Conservation (phyloP, 1,140 invertebrate species). For the Scaptomyza pallida region DNA sequence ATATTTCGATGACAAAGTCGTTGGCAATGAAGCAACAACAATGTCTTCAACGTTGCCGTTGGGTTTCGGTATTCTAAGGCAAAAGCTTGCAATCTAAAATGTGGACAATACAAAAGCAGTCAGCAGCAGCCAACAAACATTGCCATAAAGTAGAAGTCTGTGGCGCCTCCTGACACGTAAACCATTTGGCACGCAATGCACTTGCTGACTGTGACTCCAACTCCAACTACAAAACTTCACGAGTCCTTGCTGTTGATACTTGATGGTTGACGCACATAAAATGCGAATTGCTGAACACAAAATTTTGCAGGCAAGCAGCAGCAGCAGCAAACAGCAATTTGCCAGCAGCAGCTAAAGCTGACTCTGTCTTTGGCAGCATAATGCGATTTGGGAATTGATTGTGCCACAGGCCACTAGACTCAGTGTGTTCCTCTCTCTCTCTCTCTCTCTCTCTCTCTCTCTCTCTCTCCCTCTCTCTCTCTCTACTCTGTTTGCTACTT, state of each 20-base stretch:
- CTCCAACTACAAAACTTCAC: not conserved
- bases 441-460: no score
- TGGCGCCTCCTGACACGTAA: conserved; percentile 70
- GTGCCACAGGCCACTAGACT: conserved; percentile 63
- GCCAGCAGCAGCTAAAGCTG: conserved; percentile 33
- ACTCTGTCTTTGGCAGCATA: conserved; percentile 50
- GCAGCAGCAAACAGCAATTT: conserved; percentile 46
- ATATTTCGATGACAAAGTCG: conserved; percentile 44
- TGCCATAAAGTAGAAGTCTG: conserved; percentile 25
- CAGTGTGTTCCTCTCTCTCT: not conserved
- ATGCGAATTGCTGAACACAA: conserved; percentile 54
- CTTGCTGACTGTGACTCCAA: conserved; percentile 55
- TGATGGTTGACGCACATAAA: conserved; percentile 72
- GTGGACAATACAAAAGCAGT: conserved; percentile 27
- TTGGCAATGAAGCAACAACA: conserved; percentile 12
- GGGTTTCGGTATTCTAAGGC: conserved; percentile 41
- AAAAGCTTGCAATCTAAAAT: conserved; percentile 29
- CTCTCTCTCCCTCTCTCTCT: not conserved
- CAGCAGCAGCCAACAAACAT: not conserved
- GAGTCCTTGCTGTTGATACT: conserved; percentile 44
- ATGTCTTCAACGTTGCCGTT: not conserved
- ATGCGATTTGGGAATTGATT: conserved; percentile 81
- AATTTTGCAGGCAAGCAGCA: not conserved
- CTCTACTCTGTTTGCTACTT: conserved; percentile 31
- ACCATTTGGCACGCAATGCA: conserved; percentile 80